Base-by-base conservation (phyloP, 1,140 invertebrate genomes). In the Pristionchus pacificus region DNA sequence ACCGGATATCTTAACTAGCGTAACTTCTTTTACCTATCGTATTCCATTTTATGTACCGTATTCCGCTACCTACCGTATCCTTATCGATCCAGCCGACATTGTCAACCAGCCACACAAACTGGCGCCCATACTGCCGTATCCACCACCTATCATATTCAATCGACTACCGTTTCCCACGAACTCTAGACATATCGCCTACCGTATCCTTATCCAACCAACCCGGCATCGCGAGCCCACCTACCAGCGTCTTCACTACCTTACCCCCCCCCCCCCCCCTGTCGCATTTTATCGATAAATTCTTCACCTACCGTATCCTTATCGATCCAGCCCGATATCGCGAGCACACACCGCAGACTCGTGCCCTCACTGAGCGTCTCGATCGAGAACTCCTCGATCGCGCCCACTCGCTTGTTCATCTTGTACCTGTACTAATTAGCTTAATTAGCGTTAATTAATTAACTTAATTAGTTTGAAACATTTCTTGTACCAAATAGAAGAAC, bases 361-460 rank as follows among this genome's bases (percentile, higher is more conserved):
- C 81, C 81, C 24, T 78, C 77, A 10, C 78, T 71, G 24, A 87
- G 71, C 1, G 82, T 82, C 68, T 86, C 86, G 70, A 87, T 84
- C 25, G 71, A 68, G 80, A 87, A 87, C 72, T 87, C 85, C 73
- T 87, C 86, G 19, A 87, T 81, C 14, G 84, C 86, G 29, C 86
- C 86, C 55, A 87, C 84, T 66, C 86, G 76, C 68, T 84, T 85
- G 60, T 85, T 85, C 85, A 86, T 86, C 67, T 69, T 25, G 31
- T 64, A 67, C 15, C 29, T n/a, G n/a, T n/a, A n/a, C n/a, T n/a
- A n/a, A n/a, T n/a, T n/a, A n/a, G n/a, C n/a, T n/a, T n/a, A n/a
- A n/a, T n/a, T n/a, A n/a, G n/a, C n/a, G 15, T 15, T 0, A 19
- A 0, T 27, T 62, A 19, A 15, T 24, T 62, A 62, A 15, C 0